phyloP scores from a whole-genome alignment of 2,797 vertebrate species.

The Malurus splendens region DNA sequence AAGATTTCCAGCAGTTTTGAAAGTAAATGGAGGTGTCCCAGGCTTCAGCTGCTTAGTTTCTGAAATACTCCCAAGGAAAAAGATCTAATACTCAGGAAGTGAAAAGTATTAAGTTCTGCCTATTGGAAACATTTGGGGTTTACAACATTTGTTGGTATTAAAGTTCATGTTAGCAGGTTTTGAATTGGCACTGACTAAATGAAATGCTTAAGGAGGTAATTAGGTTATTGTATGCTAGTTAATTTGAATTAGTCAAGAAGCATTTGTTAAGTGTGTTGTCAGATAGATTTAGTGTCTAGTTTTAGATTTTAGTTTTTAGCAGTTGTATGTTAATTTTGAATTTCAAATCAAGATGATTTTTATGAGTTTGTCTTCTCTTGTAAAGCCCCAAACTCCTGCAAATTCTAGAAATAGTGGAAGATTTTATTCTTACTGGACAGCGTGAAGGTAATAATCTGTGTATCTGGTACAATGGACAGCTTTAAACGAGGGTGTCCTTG shows the following conservation, averaged over 20 bases:
- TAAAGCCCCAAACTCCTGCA: not conserved
- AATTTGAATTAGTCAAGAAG: not conserved
- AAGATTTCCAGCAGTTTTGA: not conserved
- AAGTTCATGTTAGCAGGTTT: not conserved
- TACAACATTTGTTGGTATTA: not conserved
- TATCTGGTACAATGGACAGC: not conserved
- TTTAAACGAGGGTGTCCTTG: not conserved
- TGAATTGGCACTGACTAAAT: not conserved
- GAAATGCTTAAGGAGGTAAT: not conserved
- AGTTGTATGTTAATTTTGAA: not conserved
- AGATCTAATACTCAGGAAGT: not conserved
- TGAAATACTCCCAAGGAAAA: not conserved
- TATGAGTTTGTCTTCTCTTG: not conserved
- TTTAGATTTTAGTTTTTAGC: not conserved
- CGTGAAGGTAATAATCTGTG: not conserved
- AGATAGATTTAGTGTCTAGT: not conserved
- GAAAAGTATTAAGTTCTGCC: not conserved
- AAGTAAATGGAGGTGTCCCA: not conserved
- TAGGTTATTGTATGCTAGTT: accelerated
- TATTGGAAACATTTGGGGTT: not conserved
- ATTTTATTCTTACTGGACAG: not conserved
- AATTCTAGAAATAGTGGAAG: not conserved
- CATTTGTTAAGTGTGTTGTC: not conserved
- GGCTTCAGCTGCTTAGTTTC: not conserved
- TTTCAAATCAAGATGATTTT: not conserved